Base-by-base conservation (phyloP, 2,797 vertebrate genomes). In the Numenius phaeopus region DNA sequence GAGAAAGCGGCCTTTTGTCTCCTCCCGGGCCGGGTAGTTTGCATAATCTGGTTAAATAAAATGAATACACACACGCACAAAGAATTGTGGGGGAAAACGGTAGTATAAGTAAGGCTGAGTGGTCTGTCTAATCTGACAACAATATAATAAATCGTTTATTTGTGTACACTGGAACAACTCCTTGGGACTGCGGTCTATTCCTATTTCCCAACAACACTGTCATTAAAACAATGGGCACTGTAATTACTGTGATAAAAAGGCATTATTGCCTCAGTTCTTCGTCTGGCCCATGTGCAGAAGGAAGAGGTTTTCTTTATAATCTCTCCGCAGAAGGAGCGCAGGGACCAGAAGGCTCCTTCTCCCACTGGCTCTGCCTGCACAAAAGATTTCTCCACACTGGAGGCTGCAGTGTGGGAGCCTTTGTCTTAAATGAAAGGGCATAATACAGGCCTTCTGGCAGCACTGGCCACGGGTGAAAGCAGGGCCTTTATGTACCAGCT, bases 311-410 rank as follows among this genome's bases (percentile, higher is more conserved):
- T 93, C 93, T 97, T 96, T 96, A 94, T 93, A 97, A 96, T 96
- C 94, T 91, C 95, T 76, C 83, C 11, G 69, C 80, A 92, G 92
- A 96, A 97, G 94, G 91, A 96, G 85, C 69, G 54, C 77, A 87
- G 75, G 86, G 92, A 96, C 97, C 97, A 97, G 97, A 97, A 97
- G 93, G 95, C 96, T 96, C 96, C 97, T 97, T 97, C 96, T 97
- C 94, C 96, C 94, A 87, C 96, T 96, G 97, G 95, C 94, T 95
- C 95, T 62, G 83, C 55, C 69, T 8, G 24, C 87, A 98, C 96
- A 98, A 98, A 98, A 94, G 96, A 95, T 96, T 96, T 97, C 95
- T 96, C 92, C 91, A 91, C 92, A 88, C 91, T 87, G 87, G 96
- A 95, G 96, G 30, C 94, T 40, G 84, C 92, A 94, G 92, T 96